Evolutionary conservation across 2,888 invertebrate species (phyloP).

Genomic region (Drosophila heteroneura): DNA sequence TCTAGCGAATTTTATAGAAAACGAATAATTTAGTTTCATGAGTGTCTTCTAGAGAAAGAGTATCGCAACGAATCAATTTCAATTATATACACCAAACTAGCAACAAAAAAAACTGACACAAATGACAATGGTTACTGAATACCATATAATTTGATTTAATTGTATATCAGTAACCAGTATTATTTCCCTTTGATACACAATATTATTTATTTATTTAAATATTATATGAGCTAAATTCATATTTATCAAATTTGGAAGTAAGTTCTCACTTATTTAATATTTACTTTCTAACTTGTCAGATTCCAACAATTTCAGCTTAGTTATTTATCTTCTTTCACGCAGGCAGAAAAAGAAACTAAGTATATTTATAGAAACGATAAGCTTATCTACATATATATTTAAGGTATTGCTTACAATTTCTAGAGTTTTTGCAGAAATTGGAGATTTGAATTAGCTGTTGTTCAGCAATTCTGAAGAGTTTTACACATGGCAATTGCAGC

Average conservation of each 20-base stretch:
- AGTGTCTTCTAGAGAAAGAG: neutral
- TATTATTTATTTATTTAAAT: neutral
- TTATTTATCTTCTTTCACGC: too few species aligned
- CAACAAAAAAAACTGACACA: neutral
- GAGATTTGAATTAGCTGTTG: conserved; percentile 63
- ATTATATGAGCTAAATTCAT: too few species aligned
- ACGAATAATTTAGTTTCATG: conserved; percentile 19
- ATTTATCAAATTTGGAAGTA: too few species aligned
- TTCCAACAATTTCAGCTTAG: too few species aligned
- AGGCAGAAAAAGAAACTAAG: neutral
- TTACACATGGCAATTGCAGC: conserved; percentile 27
- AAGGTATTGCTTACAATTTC: neutral
- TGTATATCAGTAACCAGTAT: neutral
- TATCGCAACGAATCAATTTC: neutral
- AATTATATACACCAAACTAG: neutral
- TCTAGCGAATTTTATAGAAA: neutral
- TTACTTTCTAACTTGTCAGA: too few species aligned
- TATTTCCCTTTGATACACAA: neutral
- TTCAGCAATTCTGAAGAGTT: conserved; percentile 46
- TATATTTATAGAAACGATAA: neutral
- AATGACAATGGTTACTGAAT: neutral
- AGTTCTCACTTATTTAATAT: too few species aligned
- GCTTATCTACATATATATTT: neutral
- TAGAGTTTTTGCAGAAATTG: conserved; percentile 23
- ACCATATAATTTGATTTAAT: neutral